phyloP scores from a whole-genome alignment of 2,113 vertebrate genomes.

The Cephalopholis sonnerati region DNA sequence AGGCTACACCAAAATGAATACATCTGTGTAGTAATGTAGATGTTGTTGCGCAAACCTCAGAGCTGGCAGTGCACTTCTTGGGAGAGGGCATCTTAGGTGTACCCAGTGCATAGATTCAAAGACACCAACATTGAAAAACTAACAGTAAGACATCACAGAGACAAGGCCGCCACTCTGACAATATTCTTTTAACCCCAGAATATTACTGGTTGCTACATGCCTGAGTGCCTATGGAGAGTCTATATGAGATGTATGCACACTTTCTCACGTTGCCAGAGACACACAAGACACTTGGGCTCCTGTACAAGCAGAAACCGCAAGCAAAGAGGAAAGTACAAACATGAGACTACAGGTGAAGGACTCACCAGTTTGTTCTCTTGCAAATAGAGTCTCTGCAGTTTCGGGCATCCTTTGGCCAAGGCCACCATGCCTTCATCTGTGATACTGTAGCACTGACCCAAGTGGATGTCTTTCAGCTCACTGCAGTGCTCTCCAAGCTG shows the following conservation, averaged over 20 bases:
- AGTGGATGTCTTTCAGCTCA: conserved; percentile 96
- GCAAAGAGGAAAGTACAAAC: neutral
- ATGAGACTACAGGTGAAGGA: conserved; percentile 4
- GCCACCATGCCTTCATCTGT: conserved; percentile 96
- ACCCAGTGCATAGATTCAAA: neutral
- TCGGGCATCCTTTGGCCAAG: conserved; percentile 94
- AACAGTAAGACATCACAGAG: neutral
- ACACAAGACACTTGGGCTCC: neutral
- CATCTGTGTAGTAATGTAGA: neutral
- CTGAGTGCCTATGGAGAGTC: neutral
- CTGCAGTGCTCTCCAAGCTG: conserved; percentile 94
- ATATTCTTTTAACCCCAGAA: too few species aligned
- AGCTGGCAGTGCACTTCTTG: neutral
- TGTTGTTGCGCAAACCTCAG: neutral
- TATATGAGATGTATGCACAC: neutral
- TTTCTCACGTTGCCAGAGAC: neutral
- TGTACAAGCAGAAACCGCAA: neutral
- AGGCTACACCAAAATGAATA: neutral
- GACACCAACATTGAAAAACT: neutral
- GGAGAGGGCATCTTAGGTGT: neutral
- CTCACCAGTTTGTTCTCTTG: conserved; percentile 99
- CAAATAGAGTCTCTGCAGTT: conserved; percentile 98
- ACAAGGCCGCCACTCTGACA: neutral
- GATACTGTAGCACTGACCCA: conserved; percentile 98
- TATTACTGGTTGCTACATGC: neutral